These are phyloP conservation scores for Oedothorax gibbosus DNA, from an alignment of 1,140 invertebrate genomes.

Conservation along the genomic window DNA sequence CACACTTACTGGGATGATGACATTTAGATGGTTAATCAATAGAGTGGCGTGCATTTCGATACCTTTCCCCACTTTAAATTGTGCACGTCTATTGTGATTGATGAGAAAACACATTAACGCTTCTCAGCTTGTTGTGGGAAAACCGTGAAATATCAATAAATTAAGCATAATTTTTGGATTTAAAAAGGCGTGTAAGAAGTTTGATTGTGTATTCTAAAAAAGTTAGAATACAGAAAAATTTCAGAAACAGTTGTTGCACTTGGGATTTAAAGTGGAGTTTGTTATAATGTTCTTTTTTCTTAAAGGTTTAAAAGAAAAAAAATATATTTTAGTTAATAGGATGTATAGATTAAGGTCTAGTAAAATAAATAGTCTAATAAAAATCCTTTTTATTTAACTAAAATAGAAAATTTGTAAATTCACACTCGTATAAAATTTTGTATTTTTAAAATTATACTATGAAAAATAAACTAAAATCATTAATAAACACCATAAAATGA, in stretches of 20 bases:
- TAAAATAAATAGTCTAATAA: too few relatives aligned
- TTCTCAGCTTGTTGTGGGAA: conserved; percentile 18
- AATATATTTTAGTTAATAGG: too few relatives aligned
- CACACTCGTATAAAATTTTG: too few relatives aligned
- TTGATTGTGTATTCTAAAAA: neutral
- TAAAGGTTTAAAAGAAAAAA: too few relatives aligned
- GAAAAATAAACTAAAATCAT: too few relatives aligned
- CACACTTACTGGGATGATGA: conserved; percentile 39
- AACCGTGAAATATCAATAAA: conserved; percentile 49
- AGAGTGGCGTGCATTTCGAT: conserved; percentile 51
- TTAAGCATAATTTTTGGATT: conserved; percentile 28
- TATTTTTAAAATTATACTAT: too few relatives aligned
- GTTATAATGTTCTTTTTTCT: too few relatives aligned
- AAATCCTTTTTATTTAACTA: too few relatives aligned
- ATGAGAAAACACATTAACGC: conserved; percentile 36
- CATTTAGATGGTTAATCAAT: conserved; percentile 57
- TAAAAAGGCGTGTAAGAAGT: neutral
- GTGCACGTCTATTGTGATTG: conserved; percentile 52
- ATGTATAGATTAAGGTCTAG: too few relatives aligned
- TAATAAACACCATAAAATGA: too few relatives aligned
- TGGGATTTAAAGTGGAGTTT: too few relatives aligned
- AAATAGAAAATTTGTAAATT: too few relatives aligned
- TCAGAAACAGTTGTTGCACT: neutral
- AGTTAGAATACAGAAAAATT: neutral
- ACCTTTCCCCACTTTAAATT: conserved; percentile 40